phyloP scores from a whole-genome alignment of 2,113 vertebrate genomes.

The Podocnemis expansa region DNA sequence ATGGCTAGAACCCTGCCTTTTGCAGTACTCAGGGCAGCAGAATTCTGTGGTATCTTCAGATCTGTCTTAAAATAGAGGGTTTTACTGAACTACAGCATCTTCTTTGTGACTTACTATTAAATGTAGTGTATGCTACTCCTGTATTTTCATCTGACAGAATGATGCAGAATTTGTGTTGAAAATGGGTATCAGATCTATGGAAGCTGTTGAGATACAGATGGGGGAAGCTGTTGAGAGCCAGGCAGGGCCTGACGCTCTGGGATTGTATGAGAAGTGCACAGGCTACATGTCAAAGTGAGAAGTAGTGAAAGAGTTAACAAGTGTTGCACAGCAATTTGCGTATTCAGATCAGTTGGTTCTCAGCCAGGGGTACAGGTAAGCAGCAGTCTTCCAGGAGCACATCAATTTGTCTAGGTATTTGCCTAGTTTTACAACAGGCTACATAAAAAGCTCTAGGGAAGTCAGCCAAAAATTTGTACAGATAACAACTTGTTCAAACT shows the following conservation, averaged over 20 bases:
- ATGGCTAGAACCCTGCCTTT: not conserved
- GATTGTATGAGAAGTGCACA: not conserved
- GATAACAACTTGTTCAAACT: too few species aligned
- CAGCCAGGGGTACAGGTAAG: too few species aligned
- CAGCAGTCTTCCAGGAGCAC: too few species aligned
- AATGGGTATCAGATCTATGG: not conserved
- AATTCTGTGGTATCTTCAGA: not conserved
- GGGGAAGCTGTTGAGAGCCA: not conserved
- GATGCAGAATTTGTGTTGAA: not conserved
- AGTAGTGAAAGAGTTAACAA: not conserved
- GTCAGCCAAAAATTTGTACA: too few species aligned
- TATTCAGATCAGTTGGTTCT: too few species aligned
- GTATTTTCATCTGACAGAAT: rapidly evolving
- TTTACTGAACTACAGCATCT: not conserved
- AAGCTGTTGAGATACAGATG: not conserved
- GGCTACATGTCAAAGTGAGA: not conserved
- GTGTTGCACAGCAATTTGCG: not conserved
- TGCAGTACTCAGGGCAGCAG: rapidly evolving
- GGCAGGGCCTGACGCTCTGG: rapidly evolving
- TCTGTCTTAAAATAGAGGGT: too few species aligned
- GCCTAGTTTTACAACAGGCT: too few species aligned
- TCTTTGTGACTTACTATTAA: not conserved
- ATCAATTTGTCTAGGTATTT: too few species aligned
- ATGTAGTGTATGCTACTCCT: not conserved
- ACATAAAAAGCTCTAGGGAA: too few species aligned